Conservation (phyloP, 1,140 invertebrate species). For the Fopius arisanus region DNA sequence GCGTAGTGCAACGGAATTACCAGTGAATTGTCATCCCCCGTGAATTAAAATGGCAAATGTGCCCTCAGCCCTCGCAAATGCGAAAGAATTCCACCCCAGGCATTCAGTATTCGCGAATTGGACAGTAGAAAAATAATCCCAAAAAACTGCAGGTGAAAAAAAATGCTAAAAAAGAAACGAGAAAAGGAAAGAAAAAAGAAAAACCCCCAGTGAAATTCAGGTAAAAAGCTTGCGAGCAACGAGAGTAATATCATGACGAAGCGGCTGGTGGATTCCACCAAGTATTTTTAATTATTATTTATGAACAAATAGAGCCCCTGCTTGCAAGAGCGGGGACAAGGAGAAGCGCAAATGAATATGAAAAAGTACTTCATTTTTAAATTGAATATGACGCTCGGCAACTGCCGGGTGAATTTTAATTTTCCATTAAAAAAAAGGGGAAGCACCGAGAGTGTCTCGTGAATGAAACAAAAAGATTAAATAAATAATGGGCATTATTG, state of each 20-base stretch:
- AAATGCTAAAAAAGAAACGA: not conserved
- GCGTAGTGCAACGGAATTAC: not conserved
- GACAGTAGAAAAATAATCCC: not conserved
- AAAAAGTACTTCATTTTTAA: constrained; percentile 53
- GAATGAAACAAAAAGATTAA: not conserved
- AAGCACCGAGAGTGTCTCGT: not conserved
- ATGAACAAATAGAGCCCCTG: constrained; percentile 40
- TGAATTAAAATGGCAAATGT: not conserved
- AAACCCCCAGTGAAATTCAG: not conserved
- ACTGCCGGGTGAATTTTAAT: constrained; percentile 49
- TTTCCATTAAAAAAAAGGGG: constrained; percentile 27
- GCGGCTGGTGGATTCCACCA: not conserved
- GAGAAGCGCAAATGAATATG: constrained; percentile 44
- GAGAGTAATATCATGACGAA: not conserved
- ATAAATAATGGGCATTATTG: constrained; percentile 1
- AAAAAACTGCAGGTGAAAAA: not conserved
- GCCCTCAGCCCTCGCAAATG: not conserved
- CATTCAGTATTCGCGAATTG: not conserved
- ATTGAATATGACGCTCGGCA: constrained; percentile 40
- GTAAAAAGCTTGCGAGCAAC: not conserved
- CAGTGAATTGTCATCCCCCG: not conserved
- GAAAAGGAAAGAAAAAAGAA: not conserved
- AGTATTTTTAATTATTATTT: constrained; percentile 55
- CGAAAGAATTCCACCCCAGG: not conserved
- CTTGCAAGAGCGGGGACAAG: not conserved